phyloP scores from a whole-genome alignment of 1,140 invertebrate genomes.

The Heliconius melpomene region DNA sequence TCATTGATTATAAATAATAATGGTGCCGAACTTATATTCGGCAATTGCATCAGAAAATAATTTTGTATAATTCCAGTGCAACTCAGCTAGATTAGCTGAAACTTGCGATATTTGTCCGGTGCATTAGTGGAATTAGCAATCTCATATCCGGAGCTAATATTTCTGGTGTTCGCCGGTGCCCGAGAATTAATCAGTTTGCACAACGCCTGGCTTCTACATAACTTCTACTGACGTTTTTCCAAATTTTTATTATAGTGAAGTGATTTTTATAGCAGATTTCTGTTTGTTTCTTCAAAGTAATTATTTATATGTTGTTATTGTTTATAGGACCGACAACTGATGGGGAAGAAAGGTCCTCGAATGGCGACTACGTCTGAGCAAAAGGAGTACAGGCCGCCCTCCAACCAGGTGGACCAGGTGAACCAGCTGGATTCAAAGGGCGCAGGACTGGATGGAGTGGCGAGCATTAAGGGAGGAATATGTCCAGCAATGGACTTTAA shows the following conservation, averaged over 20 bases:
- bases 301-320: too few relatives aligned
- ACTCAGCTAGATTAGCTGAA: slow-evolving; percentile 51
- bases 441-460: too few relatives aligned
- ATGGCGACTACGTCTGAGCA: too few relatives aligned
- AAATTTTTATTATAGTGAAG: background rate
- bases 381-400: too few relatives aligned
- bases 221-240: slow-evolving; percentile 44
- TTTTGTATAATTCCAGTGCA: slow-evolving; percentile 46
- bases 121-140: slow-evolving; percentile 80
- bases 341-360: too few relatives aligned
- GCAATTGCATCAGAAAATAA: slow-evolving; percentile 41
- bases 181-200: slow-evolving; percentile 73
- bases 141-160: slow-evolving; percentile 75
- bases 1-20: background rate
- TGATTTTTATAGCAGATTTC: background rate
- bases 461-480: too few relatives aligned
- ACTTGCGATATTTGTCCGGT: slow-evolving; percentile 72
- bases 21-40: slow-evolving; percentile 3
- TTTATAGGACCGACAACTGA: too few relatives aligned
- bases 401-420: too few relatives aligned
- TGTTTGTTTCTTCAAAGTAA: too few relatives aligned
- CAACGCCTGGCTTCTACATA: slow-evolving; percentile 50
- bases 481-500: too few relatives aligned
- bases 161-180: slow-evolving; percentile 65
- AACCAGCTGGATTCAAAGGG: too few relatives aligned